A percentile compares a stretch with the other conserved stretches of the same genome.
These are phyloP conservation scores for Piprites chloris DNA, from an alignment of 2,113 vertebrate species.

Conservation along the genomic window DNA sequence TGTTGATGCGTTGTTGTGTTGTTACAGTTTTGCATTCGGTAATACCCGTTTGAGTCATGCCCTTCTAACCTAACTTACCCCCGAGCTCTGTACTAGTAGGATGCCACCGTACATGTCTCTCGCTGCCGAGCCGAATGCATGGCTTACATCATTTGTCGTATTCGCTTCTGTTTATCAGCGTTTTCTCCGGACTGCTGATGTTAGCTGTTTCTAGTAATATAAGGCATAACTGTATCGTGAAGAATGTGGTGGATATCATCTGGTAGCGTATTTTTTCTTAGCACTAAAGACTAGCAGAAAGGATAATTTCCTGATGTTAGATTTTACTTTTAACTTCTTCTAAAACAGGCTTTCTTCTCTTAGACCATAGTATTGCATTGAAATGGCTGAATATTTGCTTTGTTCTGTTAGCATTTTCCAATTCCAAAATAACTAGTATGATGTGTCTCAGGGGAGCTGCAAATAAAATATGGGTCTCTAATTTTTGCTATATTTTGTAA, in stretches of 20 bases:
- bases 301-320: not conserved
- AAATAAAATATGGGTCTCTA: slow-evolving; percentile 35
- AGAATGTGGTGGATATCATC: not conserved
- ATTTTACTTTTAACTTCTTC: not conserved
- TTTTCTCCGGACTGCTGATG: slow-evolving; percentile 57
- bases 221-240: not conserved
- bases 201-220: not conserved
- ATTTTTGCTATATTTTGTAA: slow-evolving; percentile 35
- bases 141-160: not conserved
- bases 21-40: not conserved
- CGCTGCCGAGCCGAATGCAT: not conserved
- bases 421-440: slow-evolving; percentile 30
- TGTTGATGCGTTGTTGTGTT: not conserved
- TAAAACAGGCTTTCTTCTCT: not conserved
- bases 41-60: not conserved
- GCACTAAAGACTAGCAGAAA: not conserved
- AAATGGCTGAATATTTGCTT: not conserved
- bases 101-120: not conserved
- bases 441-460: slow-evolving; percentile 5
- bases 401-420: not conserved
- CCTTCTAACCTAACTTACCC: not conserved
- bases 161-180: slow-evolving; percentile 45
- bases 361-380: not conserved
- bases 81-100: not conserved
- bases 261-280: not conserved